Percentiles rank a stretch among this genome's conserved stretches.
Conservation (phyloP, 37 sponge, comb jelly and placozoan genomes). For the Beroe forskalii region DNA sequence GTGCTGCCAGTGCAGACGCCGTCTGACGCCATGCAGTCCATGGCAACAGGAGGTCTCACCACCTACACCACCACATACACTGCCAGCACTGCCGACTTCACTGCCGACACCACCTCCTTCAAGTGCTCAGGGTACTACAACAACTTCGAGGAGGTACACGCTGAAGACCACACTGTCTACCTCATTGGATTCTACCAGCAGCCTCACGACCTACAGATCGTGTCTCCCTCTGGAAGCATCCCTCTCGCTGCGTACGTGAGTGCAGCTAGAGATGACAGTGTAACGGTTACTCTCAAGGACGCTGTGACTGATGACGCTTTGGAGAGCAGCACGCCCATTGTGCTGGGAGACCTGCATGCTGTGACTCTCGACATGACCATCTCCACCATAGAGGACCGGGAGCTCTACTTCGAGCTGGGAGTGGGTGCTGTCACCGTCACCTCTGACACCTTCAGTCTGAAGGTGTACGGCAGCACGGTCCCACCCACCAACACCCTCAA, state of each 20-base stretch:
- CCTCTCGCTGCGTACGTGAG: not conserved
- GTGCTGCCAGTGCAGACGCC: not conserved
- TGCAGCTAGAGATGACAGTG: not conserved
- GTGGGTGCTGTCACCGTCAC: not conserved
- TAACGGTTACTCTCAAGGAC: not conserved
- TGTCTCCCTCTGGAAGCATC: not conserved
- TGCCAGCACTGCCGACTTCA: not conserved
- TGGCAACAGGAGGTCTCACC: not conserved
- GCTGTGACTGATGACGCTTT: not conserved
- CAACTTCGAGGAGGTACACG: constrained; percentile 4
- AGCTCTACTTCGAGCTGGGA: not conserved
- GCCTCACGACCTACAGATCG: not conserved
- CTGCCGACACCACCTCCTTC: not conserved
- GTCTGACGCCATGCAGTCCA: not conserved
- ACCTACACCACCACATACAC: not conserved
- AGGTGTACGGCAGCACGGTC: not conserved
- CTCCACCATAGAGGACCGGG: too few species aligned
- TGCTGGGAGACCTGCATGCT: not conserved
- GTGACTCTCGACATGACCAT: not conserved
- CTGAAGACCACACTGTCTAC: not conserved
- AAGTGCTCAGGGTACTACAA: not conserved
- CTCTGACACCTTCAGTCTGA: not conserved
- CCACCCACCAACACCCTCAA: not conserved
- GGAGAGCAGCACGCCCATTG: not conserved
- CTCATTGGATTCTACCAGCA: not conserved